Evolutionary conservation across 2,888 invertebrate species (phyloP).

Genomic region (Platycheirus rosarum): DNA sequence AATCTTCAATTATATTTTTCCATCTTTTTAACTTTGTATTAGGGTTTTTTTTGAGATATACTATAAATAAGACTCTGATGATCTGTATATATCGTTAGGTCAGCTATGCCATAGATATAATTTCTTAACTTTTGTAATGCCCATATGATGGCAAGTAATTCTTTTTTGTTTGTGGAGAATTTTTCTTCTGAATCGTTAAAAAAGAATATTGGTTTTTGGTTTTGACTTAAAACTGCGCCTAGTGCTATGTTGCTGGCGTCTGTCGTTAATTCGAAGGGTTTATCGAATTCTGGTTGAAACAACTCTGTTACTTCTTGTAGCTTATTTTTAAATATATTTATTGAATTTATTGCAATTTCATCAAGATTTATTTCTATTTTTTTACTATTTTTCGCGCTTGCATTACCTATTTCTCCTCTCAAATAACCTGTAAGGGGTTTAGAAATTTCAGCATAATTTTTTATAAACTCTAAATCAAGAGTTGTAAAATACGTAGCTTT

Average conservation of each 20-base stretch:
- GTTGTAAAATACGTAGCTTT: too few species aligned
- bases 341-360: not conserved
- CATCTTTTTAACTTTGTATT: not conserved
- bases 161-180: not conserved
- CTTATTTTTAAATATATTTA: not conserved
- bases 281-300: not conserved
- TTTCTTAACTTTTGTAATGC: too few species aligned
- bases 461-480: too few species aligned
- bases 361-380: not conserved
- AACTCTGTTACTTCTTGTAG: not conserved
- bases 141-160: too few species aligned
- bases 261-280: not conserved
- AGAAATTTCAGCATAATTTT: too few species aligned
- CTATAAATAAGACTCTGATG: too few species aligned
- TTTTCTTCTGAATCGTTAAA: not conserved
- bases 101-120: too few species aligned
- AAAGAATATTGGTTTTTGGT: not conserved
- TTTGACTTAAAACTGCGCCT: not conserved
- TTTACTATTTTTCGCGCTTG: too few species aligned
- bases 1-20: conserved; percentile 1
- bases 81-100: too few species aligned
- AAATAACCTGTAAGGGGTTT: too few species aligned
- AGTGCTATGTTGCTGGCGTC: not conserved
- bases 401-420: too few species aligned
- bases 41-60: not conserved